Evolutionary conservation across 2,888 invertebrate genomes (phyloP), one percentile per base, ranked within the genome.

Genomic region (Lycophotia porphyrea): DNA sequence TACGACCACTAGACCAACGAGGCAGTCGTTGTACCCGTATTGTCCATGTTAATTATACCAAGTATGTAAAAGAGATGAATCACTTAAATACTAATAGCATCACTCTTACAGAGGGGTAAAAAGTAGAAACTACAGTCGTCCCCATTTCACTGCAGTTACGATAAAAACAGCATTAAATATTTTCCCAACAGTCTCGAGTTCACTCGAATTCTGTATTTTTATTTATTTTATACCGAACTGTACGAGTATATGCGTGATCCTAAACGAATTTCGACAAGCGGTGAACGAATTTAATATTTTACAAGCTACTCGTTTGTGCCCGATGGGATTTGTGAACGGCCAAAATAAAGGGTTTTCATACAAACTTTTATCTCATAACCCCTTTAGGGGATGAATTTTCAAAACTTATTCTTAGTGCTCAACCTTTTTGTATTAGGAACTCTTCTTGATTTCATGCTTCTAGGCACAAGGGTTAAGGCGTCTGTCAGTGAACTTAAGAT

Each of bases 91-190:
- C 21, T 11, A 47, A 73, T 1, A 49, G 42, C n/a, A 11, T 21
- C 24, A 61, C 36, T 63, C 27, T 24, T 15, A 60, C 34, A 75
- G 52, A 42, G 9, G 9, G 18, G 44, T 2, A 44, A 75, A 61
- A 81, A 75, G 4, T 42, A 36, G 27, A 47, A 34, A 64, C 64
- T 27, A 60, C 36, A 52, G 18, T 49, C 27, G 42, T 34, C 31
- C 42, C 24, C 34, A 34, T 52, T 78, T 65, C 21, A 60, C 42
- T 65, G 42, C 42, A 74, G 58, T 75, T 31, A 39, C 49, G 7
- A 49, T 52, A 65, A 65, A 78, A 78, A 60, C 49, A 49, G 8
- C 61, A 81, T 78, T 65, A 65, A 52, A 81, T 52, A 36, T 60
- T 60, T 73, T 42, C 21, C 11, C 21, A 31, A 24, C 64, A 44